These are phyloP conservation scores for Egretta garzetta DNA, from an alignment of 2,113 vertebrate genomes.

Conservation along the genomic window DNA sequence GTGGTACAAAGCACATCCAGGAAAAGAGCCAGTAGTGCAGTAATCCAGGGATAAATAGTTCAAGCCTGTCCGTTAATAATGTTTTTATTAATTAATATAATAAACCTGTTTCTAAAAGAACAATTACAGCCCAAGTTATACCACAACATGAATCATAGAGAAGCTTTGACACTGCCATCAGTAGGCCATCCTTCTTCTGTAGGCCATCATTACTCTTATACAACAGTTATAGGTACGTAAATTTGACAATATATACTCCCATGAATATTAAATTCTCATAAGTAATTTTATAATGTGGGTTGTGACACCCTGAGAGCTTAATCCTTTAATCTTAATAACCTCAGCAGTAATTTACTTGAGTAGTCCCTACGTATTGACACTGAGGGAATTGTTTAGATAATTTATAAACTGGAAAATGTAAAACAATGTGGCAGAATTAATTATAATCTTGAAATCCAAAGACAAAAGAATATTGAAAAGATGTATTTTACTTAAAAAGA, in stretches of 20 bases:
- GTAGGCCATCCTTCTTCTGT: neutral
- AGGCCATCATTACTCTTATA: neutral
- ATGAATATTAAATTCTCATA: neutral
- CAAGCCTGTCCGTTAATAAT: neutral
- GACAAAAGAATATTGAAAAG: neutral
- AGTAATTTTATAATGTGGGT: neutral
- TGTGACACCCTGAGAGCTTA: neutral
- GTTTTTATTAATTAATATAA: neutral
- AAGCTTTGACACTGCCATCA: neutral
- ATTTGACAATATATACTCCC: neutral
- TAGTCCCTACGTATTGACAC: neutral
- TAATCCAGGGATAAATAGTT: neutral
- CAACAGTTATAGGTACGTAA: neutral
- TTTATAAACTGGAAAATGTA: neutral
- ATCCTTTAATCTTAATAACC: neutral
- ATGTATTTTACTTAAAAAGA: neutral
- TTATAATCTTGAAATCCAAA: neutral
- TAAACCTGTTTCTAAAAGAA: neutral
- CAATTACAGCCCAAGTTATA: neutral
- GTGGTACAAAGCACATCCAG: neutral
- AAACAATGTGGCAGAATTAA: neutral
- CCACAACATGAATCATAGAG: neutral
- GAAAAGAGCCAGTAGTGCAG: neutral
- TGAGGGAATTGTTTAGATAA: neutral
- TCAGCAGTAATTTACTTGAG: neutral